These are phyloP conservation scores for Xestia c-nigrum DNA, from an alignment of 2,888 invertebrate genomes.

Conservation along the genomic window DNA sequence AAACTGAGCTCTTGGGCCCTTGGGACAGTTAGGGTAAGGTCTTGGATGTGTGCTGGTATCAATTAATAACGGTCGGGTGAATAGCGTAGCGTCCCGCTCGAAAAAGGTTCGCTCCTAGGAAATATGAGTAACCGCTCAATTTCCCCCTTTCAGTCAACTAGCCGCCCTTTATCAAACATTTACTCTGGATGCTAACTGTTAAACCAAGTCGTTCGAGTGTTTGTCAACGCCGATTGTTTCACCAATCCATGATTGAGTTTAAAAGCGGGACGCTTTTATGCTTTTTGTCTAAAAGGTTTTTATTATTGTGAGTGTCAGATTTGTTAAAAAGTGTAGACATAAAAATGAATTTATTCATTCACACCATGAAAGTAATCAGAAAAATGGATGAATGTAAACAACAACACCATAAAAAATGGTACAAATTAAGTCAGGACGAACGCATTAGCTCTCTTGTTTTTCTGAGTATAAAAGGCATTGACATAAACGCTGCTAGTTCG, in stretches of 20 bases:
- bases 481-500: slow-evolving; percentile 4
- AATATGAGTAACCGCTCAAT: slow-evolving; percentile 68
- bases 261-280: slow-evolving; percentile 18
- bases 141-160: slow-evolving; percentile 63
- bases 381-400: slow-evolving; percentile 25
- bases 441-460: slow-evolving; percentile 22
- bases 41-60: slow-evolving; percentile 46
- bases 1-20: slow-evolving; percentile 10
- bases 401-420: slow-evolving; percentile 30
- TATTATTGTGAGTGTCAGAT: slow-evolving; percentile 13
- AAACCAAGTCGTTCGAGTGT: slow-evolving; percentile 40
- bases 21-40: slow-evolving; percentile 23
- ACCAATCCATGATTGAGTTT: slow-evolving; percentile 41
- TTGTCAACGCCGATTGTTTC: slow-evolving; percentile 42
- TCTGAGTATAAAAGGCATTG: slow-evolving; percentile 12
- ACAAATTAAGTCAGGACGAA: slow-evolving; percentile 30
- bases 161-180: slow-evolving; percentile 63
- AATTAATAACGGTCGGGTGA: slow-evolving; percentile 62
- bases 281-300: slow-evolving; percentile 38
- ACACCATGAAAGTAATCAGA: slow-evolving; percentile 24
- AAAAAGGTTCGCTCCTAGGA: slow-evolving; percentile 41
- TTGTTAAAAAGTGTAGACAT: background rate
- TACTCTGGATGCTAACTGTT: slow-evolving; percentile 53
- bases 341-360: background rate
- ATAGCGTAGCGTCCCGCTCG: slow-evolving; percentile 36